Evolutionary conservation across 2,113 vertebrate species (phyloP).

Genomic region (Amblyornis subalaris): DNA sequence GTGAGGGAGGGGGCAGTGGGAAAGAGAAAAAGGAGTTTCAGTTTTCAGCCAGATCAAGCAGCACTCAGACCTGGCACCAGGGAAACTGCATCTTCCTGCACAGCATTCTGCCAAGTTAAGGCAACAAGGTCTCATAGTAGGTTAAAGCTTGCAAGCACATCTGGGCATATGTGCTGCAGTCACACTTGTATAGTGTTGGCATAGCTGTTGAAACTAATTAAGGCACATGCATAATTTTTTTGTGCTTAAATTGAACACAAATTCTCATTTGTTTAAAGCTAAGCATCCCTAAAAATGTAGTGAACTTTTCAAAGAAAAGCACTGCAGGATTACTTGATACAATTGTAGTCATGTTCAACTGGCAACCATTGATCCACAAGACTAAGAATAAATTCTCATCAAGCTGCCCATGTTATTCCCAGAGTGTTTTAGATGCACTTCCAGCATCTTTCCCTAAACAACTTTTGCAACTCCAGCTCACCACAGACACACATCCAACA

Average conservation of each 20-base stretch:
- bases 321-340: neutral
- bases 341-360: neutral
- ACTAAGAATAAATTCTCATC: neutral
- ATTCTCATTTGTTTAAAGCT: neutral
- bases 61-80: neutral
- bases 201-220: neutral
- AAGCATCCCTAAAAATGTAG: neutral
- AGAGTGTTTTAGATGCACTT: neutral
- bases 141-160: neutral
- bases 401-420: neutral
- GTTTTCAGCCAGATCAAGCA: neutral
- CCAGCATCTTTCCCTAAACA: neutral
- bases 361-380: neutral
- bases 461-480: neutral
- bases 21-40: neutral
- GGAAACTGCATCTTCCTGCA: neutral
- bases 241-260: neutral
- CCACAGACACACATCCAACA: neutral
- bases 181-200: neutral
- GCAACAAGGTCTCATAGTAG: neutral
- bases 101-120: neutral
- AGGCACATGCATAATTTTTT: neutral
- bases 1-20: neutral
- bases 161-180: neutral
- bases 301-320: neutral